Evolutionary conservation across 2,797 vertebrate species (phyloP), one percentile per base, ranked within the genome.

Genomic region (Vireo griseus): DNA sequence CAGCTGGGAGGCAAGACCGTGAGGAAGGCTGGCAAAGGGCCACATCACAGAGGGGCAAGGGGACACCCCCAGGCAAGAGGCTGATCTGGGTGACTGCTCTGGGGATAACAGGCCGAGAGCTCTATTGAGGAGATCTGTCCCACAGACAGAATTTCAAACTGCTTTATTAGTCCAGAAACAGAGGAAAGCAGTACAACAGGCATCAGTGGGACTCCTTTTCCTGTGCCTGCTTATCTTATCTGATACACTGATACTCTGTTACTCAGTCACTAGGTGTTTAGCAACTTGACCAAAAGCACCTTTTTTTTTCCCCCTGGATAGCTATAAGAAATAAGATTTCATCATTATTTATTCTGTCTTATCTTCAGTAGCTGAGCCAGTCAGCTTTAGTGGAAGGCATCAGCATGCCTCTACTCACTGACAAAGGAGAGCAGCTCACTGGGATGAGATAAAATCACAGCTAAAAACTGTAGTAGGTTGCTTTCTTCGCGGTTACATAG

Each of bases 251-350:
- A 59, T 47, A 79, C 8, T 73, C 67, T 86, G 86, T 95, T 94
- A 96, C 33, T 94, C 84, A 96, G 84, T 96, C 79, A 94, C 90
- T 84, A 94, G 73, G 40, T 57, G 52, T 97, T 95, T 96, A 91
- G 92, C 92, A 97, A 96, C 54, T 80, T 76, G 74, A 84, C 45
- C 55, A 92, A 96, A 80, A 69, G 28, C 35, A 77, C 11, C 4
- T 44, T 42, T 88, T 59, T 40, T 40, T 57, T 42, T 51, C 29
- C 1, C 0, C 10, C 9, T 59, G 11, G 9, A 44, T 39, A 66
- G 13, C 26, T 55, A 35, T 29, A 79, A 88, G 61, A 94, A 87
- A 50, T 45, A 92, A 75, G 16, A 90, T 94, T 93, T 91, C 87
- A 83, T 84, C 67, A 88, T 85, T 92, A 84, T 95, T 96, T 97